Percentiles rank a stretch among this genome's conserved stretches.
Evolutionary conservation across 2,113 vertebrate genomes (phyloP).

Genomic region (Stictonetta naevosa): DNA sequence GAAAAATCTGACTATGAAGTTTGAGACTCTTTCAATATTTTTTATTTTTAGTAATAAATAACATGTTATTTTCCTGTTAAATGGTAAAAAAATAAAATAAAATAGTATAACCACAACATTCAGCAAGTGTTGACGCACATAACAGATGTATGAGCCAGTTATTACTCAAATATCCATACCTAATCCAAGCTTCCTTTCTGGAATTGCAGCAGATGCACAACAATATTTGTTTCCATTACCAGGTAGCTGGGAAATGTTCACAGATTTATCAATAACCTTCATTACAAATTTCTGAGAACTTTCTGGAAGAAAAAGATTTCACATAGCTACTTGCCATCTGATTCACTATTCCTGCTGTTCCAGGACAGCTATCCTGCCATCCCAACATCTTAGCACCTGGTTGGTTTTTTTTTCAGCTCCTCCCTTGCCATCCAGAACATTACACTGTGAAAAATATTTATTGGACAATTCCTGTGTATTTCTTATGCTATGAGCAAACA

Average conservation of each 20-base stretch:
- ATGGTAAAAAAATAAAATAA: background rate
- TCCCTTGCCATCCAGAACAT: background rate
- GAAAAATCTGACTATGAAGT: background rate
- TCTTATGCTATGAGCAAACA: background rate
- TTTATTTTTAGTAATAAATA: background rate
- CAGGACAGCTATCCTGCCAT: background rate
- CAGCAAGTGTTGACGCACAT: background rate
- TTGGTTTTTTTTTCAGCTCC: background rate
- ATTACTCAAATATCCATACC: background rate
- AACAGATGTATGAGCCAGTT: background rate
- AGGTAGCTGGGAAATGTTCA: background rate
- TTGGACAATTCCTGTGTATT: background rate
- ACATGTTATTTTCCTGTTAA: background rate
- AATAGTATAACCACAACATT: background rate
- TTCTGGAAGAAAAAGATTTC: background rate
- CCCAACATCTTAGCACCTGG: background rate
- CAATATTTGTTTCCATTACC: background rate
- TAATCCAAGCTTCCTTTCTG: background rate
- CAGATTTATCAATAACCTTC: background rate
- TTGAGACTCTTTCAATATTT: background rate
- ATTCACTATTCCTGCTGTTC: background rate
- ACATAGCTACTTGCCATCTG: background rate
- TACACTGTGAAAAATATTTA: background rate
- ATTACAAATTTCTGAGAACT: background rate
- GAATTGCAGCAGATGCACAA: background rate